Conservation (phyloP, 1,140 invertebrate species). For the Calephelis nemesis region DNA sequence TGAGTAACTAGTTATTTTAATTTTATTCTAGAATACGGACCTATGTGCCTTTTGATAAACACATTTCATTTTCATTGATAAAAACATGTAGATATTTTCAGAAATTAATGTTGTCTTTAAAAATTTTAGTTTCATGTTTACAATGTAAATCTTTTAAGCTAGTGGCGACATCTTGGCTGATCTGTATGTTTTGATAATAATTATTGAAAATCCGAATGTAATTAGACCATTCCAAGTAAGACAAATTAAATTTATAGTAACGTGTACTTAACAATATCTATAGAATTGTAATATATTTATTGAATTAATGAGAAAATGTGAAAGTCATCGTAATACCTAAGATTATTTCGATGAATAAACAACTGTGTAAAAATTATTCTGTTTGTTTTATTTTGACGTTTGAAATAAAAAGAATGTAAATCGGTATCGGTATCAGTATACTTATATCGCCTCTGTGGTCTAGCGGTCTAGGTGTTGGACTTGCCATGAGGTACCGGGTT, state of each 20-base stretch:
- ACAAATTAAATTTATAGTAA: slow-evolving; percentile 34
- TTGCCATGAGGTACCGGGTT: no score
- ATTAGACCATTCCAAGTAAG: slow-evolving; percentile 12
- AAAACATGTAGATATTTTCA: no score
- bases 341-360: slow-evolving; percentile 69
- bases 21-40: no score
- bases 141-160: neutral
- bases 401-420: no score
- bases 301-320: slow-evolving; percentile 49
- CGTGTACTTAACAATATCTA: slow-evolving; percentile 51
- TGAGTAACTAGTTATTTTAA: no score
- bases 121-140: no score
- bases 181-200: neutral
- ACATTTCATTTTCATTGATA: no score
- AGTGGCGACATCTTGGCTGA: slow-evolving; percentile 3
- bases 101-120: no score
- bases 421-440: no score
- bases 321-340: slow-evolving; percentile 51
- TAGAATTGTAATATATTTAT: slow-evolving; percentile 72
- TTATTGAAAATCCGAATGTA: neutral
- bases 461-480: no score
- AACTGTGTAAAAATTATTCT: slow-evolving; percentile 52
- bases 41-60: no score
- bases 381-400: slow-evolving; percentile 25
- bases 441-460: no score